These are phyloP conservation scores for Cylloceria caligata DNA, from an alignment of 2,888 invertebrate genomes.

Conservation along the genomic window DNA sequence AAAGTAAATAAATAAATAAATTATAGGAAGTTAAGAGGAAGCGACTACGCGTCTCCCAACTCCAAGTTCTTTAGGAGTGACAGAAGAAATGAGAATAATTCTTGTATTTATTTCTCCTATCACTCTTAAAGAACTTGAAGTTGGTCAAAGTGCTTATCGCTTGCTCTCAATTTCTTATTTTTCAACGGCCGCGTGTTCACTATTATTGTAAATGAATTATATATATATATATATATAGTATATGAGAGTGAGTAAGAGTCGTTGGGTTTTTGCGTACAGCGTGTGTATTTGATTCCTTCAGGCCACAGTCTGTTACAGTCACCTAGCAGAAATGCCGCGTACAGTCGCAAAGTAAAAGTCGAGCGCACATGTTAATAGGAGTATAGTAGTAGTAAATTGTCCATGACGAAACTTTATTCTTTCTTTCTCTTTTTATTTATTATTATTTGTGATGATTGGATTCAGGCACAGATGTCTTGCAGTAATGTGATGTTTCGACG, in stretches of 20 bases:
- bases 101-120: no score
- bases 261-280: constrained; percentile 76
- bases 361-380: constrained; percentile 67
- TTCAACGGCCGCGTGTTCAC: no score
- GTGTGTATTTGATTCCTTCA: constrained; percentile 79
- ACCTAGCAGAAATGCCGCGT: constrained; percentile 74
- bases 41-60: no score
- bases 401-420: constrained; percentile 32
- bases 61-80: no score
- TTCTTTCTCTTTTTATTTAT: constrained; percentile 12
- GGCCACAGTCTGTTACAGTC: constrained; percentile 82
- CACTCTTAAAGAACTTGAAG: no score
- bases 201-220: no score
- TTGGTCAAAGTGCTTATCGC: no score
- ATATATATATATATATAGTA: no score
- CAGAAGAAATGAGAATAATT: no score
- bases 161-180: no score
- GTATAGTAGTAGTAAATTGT: constrained; percentile 59
- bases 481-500: constrained; percentile 55
- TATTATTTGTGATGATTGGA: constrained; percentile 39
- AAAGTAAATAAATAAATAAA: background rate
- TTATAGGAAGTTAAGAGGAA: constrained; percentile 15
- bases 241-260: constrained; percentile 76
- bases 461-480: constrained; percentile 47
- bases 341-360: constrained; percentile 79